Conservation (phyloP, 2,888 invertebrate genomes). For the Drosophila atroscutellata region DNA sequence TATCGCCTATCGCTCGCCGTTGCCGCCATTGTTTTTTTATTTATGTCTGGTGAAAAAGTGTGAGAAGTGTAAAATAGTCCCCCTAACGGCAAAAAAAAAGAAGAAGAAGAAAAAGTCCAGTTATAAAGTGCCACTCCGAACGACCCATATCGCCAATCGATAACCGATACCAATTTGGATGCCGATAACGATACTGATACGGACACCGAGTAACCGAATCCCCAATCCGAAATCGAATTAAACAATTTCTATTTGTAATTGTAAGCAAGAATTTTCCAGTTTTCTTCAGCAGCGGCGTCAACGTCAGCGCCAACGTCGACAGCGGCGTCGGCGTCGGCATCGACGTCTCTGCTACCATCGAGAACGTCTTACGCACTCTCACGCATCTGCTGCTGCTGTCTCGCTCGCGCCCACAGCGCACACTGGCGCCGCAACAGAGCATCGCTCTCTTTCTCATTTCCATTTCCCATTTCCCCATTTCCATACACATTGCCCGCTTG, state of each 20-base stretch:
- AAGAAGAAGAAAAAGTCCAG: conserved; percentile 3
- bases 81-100: not conserved
- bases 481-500: conserved; percentile 2
- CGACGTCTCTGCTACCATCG: conserved; percentile 4
- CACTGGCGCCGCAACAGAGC: conserved; percentile 11
- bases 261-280: conserved; percentile 48
- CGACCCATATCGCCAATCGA: conserved; percentile 13
- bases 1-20: not conserved
- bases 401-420: conserved; percentile 43
- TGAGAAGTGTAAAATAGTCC: conserved; percentile 22
- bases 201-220: conserved; percentile 8
- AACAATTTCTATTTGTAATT: conserved; percentile 30
- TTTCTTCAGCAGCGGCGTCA: conserved; percentile 31
- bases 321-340: conserved; percentile 24
- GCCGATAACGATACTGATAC: conserved; percentile 1
- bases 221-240: conserved; percentile 4
- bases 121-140: conserved; percentile 13
- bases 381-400: conserved; percentile 52
- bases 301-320: conserved; percentile 22
- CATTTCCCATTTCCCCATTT: not conserved
- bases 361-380: conserved; percentile 51
- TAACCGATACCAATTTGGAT: conserved; percentile 1
- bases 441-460: conserved; percentile 22
- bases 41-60: conserved; percentile 31
- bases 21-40: conserved; percentile 11